Evolutionary conservation across 1,140 invertebrate genomes (phyloP).

Genomic region (Pseudomyrmex dendroicus): DNA sequence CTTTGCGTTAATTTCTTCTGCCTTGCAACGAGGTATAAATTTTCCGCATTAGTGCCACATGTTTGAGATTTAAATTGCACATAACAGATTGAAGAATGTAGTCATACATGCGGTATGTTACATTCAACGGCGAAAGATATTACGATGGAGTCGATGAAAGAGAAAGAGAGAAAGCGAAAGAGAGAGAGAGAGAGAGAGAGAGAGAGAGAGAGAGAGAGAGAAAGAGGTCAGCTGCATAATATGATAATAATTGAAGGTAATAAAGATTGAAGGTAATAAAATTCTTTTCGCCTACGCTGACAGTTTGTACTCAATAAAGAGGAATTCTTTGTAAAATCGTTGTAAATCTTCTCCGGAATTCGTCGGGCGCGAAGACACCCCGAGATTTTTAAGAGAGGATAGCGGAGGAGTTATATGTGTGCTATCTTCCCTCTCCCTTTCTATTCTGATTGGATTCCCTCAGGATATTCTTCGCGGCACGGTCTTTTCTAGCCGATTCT

Average conservation of each 20-base stretch:
- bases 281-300: slow-evolving; percentile 59
- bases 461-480: slow-evolving; percentile 47
- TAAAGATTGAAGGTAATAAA: slow-evolving; percentile 57
- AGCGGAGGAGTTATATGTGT: slow-evolving; percentile 45
- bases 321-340: slow-evolving; percentile 8
- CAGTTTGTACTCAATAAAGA: slow-evolving; percentile 34
- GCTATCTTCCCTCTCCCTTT: background rate
- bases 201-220: too few species aligned
- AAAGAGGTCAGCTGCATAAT: background rate
- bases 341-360: slow-evolving; percentile 67
- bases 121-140: slow-evolving; percentile 8
- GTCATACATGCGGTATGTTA: background rate
- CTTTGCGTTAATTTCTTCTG: background rate
- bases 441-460: slow-evolving; percentile 69
- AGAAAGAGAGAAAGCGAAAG: too few species aligned
- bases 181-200: too few species aligned
- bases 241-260: slow-evolving; percentile 35
- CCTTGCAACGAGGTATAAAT: background rate
- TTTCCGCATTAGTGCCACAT: background rate
- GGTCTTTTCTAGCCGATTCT: slow-evolving; percentile 59
- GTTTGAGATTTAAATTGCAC: background rate
- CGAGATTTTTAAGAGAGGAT: slow-evolving; percentile 67
- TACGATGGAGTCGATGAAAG: background rate
- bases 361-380: slow-evolving; percentile 39
- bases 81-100: background rate